Evolutionary conservation across 2,113 vertebrate species (phyloP).

Genomic region (Ia io): DNA sequence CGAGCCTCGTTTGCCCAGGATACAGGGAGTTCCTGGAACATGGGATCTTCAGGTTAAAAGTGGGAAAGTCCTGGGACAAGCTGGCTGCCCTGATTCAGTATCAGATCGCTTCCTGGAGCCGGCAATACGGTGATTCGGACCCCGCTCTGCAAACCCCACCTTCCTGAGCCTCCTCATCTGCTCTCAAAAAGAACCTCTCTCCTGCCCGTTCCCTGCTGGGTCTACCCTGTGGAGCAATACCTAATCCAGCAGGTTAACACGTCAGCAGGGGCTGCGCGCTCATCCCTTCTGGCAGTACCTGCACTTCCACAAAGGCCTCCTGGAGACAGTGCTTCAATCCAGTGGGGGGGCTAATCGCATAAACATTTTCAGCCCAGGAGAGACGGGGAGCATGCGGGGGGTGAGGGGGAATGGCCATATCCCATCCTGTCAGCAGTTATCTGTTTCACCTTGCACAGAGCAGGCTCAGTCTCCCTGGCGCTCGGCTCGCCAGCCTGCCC

Average conservation of each 20-base stretch:
- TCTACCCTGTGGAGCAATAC: not conserved
- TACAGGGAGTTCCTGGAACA: not conserved
- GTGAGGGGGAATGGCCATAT: not conserved
- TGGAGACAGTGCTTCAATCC: not conserved
- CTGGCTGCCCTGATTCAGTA: not conserved
- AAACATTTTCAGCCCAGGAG: not conserved
- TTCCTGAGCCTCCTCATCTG: no score
- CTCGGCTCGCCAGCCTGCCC: not conserved
- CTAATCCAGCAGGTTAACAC: not conserved
- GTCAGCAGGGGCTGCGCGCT: no score
- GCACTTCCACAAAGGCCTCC: slow-evolving; percentile 30
- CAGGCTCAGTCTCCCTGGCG: not conserved
- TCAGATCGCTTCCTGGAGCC: not conserved
- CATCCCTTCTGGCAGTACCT: not conserved
- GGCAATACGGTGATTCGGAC: rapidly evolving
- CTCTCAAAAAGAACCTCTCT: not conserved
- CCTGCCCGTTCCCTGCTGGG: not conserved
- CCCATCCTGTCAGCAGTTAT: not conserved
- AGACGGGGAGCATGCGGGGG: not conserved
- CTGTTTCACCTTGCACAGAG: not conserved
- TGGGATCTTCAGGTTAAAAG: not conserved
- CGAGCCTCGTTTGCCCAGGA: not conserved
- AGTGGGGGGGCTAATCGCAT: not conserved
- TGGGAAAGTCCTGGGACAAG: not conserved
- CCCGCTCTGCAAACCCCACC: not conserved